Base-by-base conservation (phyloP, 2,113 vertebrate genomes). In the Fregata magnificens region DNA sequence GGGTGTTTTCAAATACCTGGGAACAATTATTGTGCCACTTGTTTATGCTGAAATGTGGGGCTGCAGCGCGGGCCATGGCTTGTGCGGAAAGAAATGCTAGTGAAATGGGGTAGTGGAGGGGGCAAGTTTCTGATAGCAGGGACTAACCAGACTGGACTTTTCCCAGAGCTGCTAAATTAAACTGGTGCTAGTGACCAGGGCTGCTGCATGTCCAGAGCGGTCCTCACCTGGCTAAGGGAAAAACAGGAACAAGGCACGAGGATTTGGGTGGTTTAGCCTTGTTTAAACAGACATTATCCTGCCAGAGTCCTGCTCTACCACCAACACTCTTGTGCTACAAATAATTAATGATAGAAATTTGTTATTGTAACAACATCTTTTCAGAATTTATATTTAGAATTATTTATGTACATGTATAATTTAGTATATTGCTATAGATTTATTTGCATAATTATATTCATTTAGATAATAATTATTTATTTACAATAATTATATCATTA, bases 191-290 rank as follows among this genome's bases (percentile, higher is more conserved):
- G 18, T 31, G 36, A 40, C 11, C 20, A 22, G 45, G n/a, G 56
- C 73, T 50, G 28, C 53, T 47, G 58, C 50, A 8, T 6, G 4
- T 19, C 61, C 58, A 62, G 70, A 40, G 26, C 40, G 16, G 38
- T 8, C 44, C 72, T 53, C 2, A 2, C 31, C 50, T 32, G 44
- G 28, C 59, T 52, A 29, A 62, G 58, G 7, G 26, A n/a, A 32
- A 74, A 71, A 45, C 0, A 44, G 5, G 11, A 45, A 44, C 13
- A 22, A 50, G 67, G 42, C 59, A 70, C 0, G 0, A 92, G 32
- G 59, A 69, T 15, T 2, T 2, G 58, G 24, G 32, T 13, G 17
- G 53, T 59, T 88, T 38, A 55, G 38, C 26, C 69, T 70, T 74
- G 42, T 59, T 66, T 40, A 61, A 90, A 84, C 62, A 72, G 63